A percentile compares a stretch with the other conserved stretches of the same genome.
Conservation (phyloP, 2,113 vertebrate species). For the Eulemur macaco region DNA sequence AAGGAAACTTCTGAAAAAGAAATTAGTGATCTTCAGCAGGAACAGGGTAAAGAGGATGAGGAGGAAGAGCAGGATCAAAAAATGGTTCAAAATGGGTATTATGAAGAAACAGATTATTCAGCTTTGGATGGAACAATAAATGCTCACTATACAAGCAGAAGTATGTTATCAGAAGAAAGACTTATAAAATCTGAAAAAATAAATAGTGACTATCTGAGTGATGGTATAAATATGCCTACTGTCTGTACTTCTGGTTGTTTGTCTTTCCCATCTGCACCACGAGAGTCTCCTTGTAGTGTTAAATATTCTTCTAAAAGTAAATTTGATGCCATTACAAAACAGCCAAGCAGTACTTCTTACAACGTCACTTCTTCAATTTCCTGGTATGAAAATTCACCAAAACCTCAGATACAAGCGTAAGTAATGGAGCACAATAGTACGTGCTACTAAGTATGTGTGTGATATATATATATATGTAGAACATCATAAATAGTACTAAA, state of each 20-base stretch:
- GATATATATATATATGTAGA: neutral
- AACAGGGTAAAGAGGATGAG: slow-evolving; percentile 85
- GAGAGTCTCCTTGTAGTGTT: slow-evolving; percentile 85
- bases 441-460: neutral
- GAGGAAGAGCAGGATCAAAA: slow-evolving; percentile 90
- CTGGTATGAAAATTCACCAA: slow-evolving; percentile 94
- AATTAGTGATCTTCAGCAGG: slow-evolving; percentile 80
- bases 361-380: slow-evolving; percentile 82
- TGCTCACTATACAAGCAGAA: slow-evolving; percentile 74
- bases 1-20: slow-evolving; percentile 78
- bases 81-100: slow-evolving; percentile 98
- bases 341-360: slow-evolving; percentile 82
- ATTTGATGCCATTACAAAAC: slow-evolving; percentile 86
- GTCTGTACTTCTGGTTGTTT: slow-evolving; percentile 87
- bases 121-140: slow-evolving; percentile 85
- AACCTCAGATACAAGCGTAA: slow-evolving; percentile 95
- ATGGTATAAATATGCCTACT: slow-evolving; percentile 76
- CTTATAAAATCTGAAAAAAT: slow-evolving; percentile 79
- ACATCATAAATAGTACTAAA: neutral
- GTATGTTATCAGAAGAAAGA: slow-evolving; percentile 74
- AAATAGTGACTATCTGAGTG: slow-evolving; percentile 76
- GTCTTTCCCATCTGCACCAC: slow-evolving; percentile 84
- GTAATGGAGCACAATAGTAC: slow-evolving; percentile 75
- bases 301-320: slow-evolving; percentile 84
- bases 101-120: slow-evolving; percentile 91